Conservation (phyloP, 2,113 vertebrate genomes). For the Glaucomys volans region DNA sequence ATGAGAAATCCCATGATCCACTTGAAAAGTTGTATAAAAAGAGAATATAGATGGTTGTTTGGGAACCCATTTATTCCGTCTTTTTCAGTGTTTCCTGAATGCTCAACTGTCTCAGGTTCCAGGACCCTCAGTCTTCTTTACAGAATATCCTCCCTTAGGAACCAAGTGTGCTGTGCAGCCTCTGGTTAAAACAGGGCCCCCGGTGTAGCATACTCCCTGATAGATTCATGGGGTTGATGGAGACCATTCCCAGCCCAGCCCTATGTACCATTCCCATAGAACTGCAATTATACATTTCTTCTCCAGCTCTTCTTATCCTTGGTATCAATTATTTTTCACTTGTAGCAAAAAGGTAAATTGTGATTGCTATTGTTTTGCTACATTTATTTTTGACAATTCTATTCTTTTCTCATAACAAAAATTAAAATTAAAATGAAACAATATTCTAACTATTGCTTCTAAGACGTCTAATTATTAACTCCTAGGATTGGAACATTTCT, state of each 20-base stretch:
- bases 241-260: not conserved
- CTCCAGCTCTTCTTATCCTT: not conserved
- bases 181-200: rapidly evolving
- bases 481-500: not conserved
- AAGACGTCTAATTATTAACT: not conserved
- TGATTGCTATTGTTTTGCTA: not conserved
- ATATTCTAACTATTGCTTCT: not conserved
- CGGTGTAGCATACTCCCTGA: rapidly evolving
- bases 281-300: not conserved
- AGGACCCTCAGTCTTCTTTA: not conserved
- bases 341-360: not conserved
- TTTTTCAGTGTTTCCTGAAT: not conserved
- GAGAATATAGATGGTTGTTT: not conserved
- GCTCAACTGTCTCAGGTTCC: not conserved
- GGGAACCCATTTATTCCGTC: not conserved
- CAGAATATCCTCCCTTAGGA: not conserved
- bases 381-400: not conserved
- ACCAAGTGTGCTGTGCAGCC: not conserved
- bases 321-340: not conserved
- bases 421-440: not conserved
- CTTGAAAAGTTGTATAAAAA: not conserved
- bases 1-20: not conserved
- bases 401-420: not conserved
- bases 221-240: not conserved
- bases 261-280: not conserved